These are phyloP conservation scores for Drosophila glabriapex DNA, from an alignment of 2,888 invertebrate species.

Conservation along the genomic window DNA sequence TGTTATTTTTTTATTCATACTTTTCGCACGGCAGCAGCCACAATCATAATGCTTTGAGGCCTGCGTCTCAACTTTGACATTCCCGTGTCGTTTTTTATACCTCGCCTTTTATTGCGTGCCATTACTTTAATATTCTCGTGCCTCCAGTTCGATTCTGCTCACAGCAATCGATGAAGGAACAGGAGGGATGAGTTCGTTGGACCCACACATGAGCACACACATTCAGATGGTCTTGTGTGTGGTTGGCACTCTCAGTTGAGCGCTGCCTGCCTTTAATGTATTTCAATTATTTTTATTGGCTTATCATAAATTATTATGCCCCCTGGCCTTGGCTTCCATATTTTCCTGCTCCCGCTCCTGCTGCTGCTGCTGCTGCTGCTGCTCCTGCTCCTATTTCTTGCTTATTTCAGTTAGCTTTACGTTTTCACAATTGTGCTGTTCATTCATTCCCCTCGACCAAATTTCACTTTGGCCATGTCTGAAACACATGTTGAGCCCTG, in stretches of 20 bases:
- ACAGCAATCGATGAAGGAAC: slow-evolving; percentile 50
- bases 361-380: neutral
- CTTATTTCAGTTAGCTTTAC: slow-evolving; percentile 19
- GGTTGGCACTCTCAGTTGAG: slow-evolving; percentile 37
- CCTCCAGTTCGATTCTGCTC: slow-evolving; percentile 30
- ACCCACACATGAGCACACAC: slow-evolving; percentile 35
- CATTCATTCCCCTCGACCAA: neutral
- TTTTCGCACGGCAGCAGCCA: slow-evolving; percentile 45
- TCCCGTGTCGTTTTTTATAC: slow-evolving; percentile 47
- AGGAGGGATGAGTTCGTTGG: slow-evolving; percentile 42
- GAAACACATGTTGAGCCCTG: slow-evolving; percentile 55
- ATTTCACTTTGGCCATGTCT: slow-evolving; percentile 1
- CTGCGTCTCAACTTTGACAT: slow-evolving; percentile 63
- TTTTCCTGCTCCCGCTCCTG: slow-evolving; percentile 28
- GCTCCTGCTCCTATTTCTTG: neutral
- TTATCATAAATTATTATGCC: slow-evolving; percentile 71
- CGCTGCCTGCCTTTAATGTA: slow-evolving; percentile 61
- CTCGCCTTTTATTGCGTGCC: slow-evolving; percentile 63
- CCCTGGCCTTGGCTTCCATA: slow-evolving; percentile 61
- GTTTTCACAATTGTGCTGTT: slow-evolving; percentile 42
- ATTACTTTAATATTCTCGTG: slow-evolving; percentile 65
- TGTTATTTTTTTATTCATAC: slow-evolving; percentile 46
- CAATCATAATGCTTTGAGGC: slow-evolving; percentile 36
- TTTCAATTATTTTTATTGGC: slow-evolving; percentile 77
- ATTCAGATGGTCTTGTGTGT: slow-evolving; percentile 37